Evolutionary conservation across 2,888 invertebrate genomes (phyloP).

Genomic region (Drosophila rellima): DNA sequence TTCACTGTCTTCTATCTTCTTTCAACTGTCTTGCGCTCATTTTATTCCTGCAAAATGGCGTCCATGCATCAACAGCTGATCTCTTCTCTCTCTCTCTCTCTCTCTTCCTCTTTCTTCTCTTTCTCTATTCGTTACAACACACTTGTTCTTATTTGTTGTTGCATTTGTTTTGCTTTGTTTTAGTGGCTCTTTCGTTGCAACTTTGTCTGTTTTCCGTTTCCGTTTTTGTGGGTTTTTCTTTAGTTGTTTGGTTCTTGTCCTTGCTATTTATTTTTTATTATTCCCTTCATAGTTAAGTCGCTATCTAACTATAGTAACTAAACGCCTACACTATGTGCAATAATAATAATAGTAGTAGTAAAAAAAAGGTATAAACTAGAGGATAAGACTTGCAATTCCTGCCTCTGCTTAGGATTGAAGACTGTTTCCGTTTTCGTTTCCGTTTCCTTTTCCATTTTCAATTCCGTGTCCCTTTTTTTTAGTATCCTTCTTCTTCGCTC

Average conservation of each 20-base stretch:
- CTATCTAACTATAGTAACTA: conserved; percentile 38
- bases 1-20: not conserved
- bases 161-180: conserved; percentile 14
- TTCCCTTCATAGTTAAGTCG: conserved; percentile 57
- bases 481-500: too few species aligned
- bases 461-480: conserved; percentile 2
- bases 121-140: not conserved
- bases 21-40: not conserved
- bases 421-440: conserved; percentile 6
- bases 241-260: conserved; percentile 35
- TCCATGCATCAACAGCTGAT: not conserved
- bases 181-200: conserved; percentile 77
- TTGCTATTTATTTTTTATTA: conserved; percentile 10
- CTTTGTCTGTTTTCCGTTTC: conserved; percentile 76
- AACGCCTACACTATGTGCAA: conserved; percentile 26
- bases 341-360: conserved; percentile 11
- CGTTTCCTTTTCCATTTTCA: conserved; percentile 12
- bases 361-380: conserved; percentile 2
- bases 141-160: conserved; percentile 18
- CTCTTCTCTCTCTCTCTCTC: not conserved
- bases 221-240: conserved; percentile 19
- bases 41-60: conserved; percentile 1
- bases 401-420: conserved; percentile 3
- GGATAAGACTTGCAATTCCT: conserved; percentile 5
- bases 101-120: not conserved